Conservation (phyloP, 2,888 invertebrate species). For the Parnassius apollo region DNA sequence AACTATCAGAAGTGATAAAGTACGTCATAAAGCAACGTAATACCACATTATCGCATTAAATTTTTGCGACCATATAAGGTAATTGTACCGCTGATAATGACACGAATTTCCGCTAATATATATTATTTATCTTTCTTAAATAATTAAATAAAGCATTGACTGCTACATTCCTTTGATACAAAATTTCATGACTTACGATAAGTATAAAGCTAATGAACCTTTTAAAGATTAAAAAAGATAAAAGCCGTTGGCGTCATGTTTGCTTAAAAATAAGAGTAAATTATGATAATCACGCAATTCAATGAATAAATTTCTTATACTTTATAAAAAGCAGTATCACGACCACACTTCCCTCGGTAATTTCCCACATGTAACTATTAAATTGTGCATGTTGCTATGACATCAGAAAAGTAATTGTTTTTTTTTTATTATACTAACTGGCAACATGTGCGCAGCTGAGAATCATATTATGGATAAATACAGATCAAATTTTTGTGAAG, state of each 20-base stretch:
- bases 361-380: slow-evolving; percentile 29
- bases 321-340: neutral
- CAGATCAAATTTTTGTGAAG: neutral
- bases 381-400: slow-evolving; percentile 30
- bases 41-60: slow-evolving; percentile 33
- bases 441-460: slow-evolving; percentile 18
- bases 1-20: slow-evolving; percentile 10
- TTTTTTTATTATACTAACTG: slow-evolving; percentile 7
- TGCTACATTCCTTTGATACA: slow-evolving; percentile 14
- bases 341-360: neutral
- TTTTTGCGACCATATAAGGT: slow-evolving; percentile 42
- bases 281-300: too few species aligned
- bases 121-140: slow-evolving; percentile 4
- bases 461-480: neutral
- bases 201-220: slow-evolving; percentile 19
- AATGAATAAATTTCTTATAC: too few species aligned
- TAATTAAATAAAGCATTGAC: neutral
- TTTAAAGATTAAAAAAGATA: slow-evolving; percentile 2
- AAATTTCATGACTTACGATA: slow-evolving; percentile 25
- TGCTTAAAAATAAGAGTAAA: neutral
- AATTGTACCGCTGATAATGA: slow-evolving; percentile 33
- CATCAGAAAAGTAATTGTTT: slow-evolving; percentile 31
- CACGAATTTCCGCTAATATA: slow-evolving; percentile 17
- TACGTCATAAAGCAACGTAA: slow-evolving; percentile 7
- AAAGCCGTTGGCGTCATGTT: neutral